Base-by-base conservation (phyloP, 2,888 invertebrate genomes). In the Miltochrista miniata region DNA sequence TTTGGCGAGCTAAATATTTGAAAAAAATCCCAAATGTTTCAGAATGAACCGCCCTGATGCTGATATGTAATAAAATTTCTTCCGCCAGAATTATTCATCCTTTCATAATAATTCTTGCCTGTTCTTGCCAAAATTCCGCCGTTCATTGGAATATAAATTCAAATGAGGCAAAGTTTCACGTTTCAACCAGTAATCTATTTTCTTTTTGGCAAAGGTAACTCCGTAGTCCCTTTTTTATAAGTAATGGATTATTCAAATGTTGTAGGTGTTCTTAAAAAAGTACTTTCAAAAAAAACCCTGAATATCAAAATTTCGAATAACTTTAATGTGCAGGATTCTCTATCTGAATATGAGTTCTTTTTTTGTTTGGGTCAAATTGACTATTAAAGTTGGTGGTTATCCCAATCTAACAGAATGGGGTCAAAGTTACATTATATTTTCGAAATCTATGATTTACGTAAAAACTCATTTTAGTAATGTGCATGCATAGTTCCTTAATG, bases 121-220 rank as follows among this genome's bases (percentile, higher is more conserved):
- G 18, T 24, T 24, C 18, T 24, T 24, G 18, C 5, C 8, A 14
- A 29, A 47, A 46, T 24, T 46, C 39, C 36, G 14, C 31, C n/a
- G 15, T 40, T 24, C 24, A 40, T 38, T 34, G 24, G 13, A 43
- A 43, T 49, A 35, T 41, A 41, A 39, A 47, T 47, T 41, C 40
- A 47, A 40, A 40, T 47, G 29, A 41, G 36, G 11, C 1, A 44
- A 48, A 48, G 43, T 43, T 33, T 34, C 15, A 57, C 35, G 35
- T 44, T 24, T 44, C 35, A 18, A 54, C 45, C 43, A 46, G 45
- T 51, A 64, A 68, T 56, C 48, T 60, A 51, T 56, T 50, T 40
- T 51, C 39, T 52, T 54, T 56, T 34, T 12, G 13, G 30, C 18
- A 29, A 36, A 44, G 29, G 36, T 42, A 60, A 43, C 36, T 51